Conservation (phyloP, 2,888 invertebrate genomes). For the Polydesmus complanatus region DNA sequence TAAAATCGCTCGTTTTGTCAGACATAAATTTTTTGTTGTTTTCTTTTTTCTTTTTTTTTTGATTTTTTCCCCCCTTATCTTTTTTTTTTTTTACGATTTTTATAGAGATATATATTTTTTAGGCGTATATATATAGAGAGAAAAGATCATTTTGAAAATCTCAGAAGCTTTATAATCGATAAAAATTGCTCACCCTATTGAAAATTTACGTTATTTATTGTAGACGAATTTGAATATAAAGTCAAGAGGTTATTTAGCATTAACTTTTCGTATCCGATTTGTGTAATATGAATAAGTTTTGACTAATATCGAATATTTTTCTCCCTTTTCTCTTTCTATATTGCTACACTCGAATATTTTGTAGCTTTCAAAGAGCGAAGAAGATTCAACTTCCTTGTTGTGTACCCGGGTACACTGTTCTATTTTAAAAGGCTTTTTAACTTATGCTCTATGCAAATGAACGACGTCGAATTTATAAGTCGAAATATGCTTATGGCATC, state of each 20-base stretch:
- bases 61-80: not conserved
- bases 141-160: not conserved
- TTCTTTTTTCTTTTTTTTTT: not conserved
- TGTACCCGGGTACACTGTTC: too few species aligned
- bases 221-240: not conserved
- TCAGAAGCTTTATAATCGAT: not conserved
- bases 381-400: too few species aligned
- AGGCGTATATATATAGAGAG: not conserved
- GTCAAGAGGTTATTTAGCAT: too few species aligned
- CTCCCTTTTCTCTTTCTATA: not conserved
- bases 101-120: not conserved
- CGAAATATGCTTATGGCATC: too few species aligned
- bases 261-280: too few species aligned
- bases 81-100: not conserved
- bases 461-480: too few species aligned
- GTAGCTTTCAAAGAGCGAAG: too few species aligned
- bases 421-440: too few species aligned
- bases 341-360: too few species aligned
- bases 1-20: not conserved
- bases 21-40: not conserved
- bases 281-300: too few species aligned
- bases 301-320: not conserved
- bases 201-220: not conserved
- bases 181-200: not conserved
- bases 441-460: too few species aligned